Base-by-base conservation (phyloP, 2,797 vertebrate species). In the Malurus leucopterus region DNA sequence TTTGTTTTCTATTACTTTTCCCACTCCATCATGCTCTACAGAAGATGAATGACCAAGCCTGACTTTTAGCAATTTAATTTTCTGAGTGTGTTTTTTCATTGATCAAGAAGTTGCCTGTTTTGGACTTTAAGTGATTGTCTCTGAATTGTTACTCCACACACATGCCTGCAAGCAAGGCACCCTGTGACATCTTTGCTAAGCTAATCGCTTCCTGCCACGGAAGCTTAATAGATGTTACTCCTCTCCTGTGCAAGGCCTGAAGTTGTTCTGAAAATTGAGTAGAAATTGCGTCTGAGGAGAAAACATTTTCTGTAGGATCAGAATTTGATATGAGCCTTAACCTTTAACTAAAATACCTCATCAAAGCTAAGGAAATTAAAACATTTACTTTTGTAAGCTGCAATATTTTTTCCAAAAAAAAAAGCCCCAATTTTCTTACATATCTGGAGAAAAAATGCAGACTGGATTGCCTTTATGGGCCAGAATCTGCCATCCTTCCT, bases 11-110 rank as follows among this genome's bases (percentile, higher is more conserved):
- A 11, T 6, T 62, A 32, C 64, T 76, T 79, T 79, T 68, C 43
- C 44, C 79, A 26, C 20, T 71, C 58, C 10, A 12, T 44, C 74
- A n/a, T 38, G 26, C 18, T 63, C 24, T 38, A 5, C 5, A 70
- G 49, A 90, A 88, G 90, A 82, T 10, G 5, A 86, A 92, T 58
- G 38, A 82, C 58, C 58, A 84, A 83, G 57, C 49, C 19, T 41
- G 69, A 71, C 71, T 74, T 85, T 57, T 9, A 88, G 59, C 49
- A 83, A 70, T 85, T 92, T 80, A 88, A 93, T 94, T 93, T 93
- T 86, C 88, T 86, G 55, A 91, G 61, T n/a, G 27, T 41, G 59
- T 75, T 92, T 76, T 77, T 49, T 15, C 84, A 92, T 65, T 85
- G 81, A 84, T 93, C 36, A 80, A 78, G 58, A 69, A 68, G 71